phyloP scores from a whole-genome alignment of 2,888 invertebrate genomes.

The Podotricha telesiphe region DNA sequence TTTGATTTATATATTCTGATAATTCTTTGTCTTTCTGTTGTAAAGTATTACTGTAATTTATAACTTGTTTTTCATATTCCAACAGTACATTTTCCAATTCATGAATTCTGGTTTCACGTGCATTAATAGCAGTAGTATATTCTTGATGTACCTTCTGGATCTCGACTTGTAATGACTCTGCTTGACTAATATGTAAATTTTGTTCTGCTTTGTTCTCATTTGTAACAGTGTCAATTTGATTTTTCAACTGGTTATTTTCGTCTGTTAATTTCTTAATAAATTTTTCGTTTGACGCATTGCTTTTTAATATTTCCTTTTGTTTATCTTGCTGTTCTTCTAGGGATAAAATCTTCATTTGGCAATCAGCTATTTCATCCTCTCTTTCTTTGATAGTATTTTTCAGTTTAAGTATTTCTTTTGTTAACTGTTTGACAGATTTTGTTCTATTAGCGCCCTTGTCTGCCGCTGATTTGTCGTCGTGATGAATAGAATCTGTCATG shows the following conservation, averaged over 20 bases:
- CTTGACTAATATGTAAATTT: conserved; percentile 57
- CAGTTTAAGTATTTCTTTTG: conserved; percentile 79
- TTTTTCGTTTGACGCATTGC: conserved; percentile 64
- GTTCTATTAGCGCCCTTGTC: conserved; percentile 69
- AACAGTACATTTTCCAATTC: conserved; percentile 77
- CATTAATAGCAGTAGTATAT: conserved; percentile 60
- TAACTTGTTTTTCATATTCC: conserved; percentile 79
- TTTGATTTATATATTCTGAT: conserved; percentile 78
- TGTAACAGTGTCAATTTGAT: conserved; percentile 62
- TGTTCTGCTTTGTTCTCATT: conserved; percentile 61
- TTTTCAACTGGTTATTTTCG: conserved; percentile 71
- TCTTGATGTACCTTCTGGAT: conserved; percentile 69
- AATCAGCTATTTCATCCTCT: conserved; percentile 79
- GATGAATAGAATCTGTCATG: conserved; percentile 57
- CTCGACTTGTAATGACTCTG: conserved; percentile 63
- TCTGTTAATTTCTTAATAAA: conserved; percentile 70
- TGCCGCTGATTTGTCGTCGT: conserved; percentile 66
- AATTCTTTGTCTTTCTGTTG: conserved; percentile 79
- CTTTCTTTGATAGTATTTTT: conserved; percentile 79
- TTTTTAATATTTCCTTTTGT: conserved; percentile 66
- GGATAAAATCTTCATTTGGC: conserved; percentile 80
- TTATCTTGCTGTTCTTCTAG: conserved; percentile 78
- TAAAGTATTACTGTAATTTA: conserved; percentile 68
- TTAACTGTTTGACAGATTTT: conserved; percentile 77
- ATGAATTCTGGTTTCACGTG: conserved; percentile 73